Conservation (phyloP, 2,888 invertebrate genomes). For the Plebejus anna region DNA sequence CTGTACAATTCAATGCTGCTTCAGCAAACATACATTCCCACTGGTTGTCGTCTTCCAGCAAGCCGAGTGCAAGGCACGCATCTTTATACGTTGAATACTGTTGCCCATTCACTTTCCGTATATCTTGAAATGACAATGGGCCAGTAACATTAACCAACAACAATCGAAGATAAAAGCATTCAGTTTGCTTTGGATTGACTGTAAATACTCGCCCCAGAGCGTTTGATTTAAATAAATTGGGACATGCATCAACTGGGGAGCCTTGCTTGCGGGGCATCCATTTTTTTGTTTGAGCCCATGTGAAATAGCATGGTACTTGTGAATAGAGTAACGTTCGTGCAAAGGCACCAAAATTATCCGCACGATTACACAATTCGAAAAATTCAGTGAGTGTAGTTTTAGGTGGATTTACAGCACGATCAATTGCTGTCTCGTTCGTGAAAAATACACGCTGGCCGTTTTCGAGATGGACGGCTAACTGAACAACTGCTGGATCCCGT, state of each 20-base stretch:
- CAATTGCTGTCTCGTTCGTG: too few relatives aligned
- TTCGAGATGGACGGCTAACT: constrained; percentile 37
- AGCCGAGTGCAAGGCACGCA: constrained; percentile 38
- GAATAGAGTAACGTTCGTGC: too few relatives aligned
- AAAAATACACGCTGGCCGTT: constrained; percentile 34
- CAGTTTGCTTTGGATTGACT: constrained; percentile 39
- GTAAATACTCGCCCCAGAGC: constrained; percentile 40
- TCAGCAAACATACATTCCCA: constrained; percentile 30
- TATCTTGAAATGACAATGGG: constrained; percentile 36
- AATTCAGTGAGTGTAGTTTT: too few relatives aligned
- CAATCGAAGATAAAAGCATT: constrained; percentile 42
- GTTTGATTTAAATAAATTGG: constrained; percentile 38
- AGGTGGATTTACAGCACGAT: too few relatives aligned
- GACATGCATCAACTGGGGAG: constrained; percentile 35
- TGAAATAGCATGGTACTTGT: constrained; percentile 36
- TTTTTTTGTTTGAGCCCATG: constrained; percentile 35
- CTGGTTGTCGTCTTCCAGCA: constrained; percentile 40
- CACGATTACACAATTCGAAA: too few relatives aligned
- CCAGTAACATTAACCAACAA: constrained; percentile 41
- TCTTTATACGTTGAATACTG: too few relatives aligned
- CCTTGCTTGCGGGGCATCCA: constrained; percentile 38
- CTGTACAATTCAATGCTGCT: too few relatives aligned
- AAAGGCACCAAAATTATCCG: too few relatives aligned
- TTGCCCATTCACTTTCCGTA: too few relatives aligned
- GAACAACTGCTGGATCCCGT: constrained; percentile 36